phyloP scores from a whole-genome alignment of 2,797 vertebrate species.

The Arvicola amphibius region DNA sequence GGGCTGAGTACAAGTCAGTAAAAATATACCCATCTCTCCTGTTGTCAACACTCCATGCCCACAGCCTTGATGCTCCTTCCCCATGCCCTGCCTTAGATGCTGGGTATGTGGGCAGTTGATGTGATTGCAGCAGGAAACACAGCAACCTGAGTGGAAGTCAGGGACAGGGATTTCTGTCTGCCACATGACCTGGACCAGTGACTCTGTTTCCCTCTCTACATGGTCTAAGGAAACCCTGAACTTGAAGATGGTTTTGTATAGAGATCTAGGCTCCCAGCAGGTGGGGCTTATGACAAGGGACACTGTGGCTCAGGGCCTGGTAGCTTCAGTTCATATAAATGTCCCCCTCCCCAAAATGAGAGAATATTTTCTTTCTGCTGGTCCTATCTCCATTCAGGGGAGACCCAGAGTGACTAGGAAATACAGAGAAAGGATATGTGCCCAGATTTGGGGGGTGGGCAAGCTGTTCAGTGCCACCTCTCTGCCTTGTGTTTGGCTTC shows the following conservation, averaged over 20 bases:
- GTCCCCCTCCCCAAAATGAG: neutral
- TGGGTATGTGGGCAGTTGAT: neutral
- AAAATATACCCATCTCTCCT: neutral
- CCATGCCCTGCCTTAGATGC: neutral
- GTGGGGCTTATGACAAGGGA: neutral
- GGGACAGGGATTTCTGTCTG: neutral
- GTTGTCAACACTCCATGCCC: neutral
- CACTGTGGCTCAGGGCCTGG: neutral
- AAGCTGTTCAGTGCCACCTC: neutral
- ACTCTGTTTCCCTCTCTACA: neutral
- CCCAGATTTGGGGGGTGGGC: neutral
- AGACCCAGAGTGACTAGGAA: neutral
- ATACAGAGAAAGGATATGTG: neutral
- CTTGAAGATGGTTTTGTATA: neutral
- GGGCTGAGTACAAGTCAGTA: neutral
- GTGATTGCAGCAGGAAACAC: neutral
- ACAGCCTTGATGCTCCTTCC: neutral
- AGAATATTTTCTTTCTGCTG: neutral
- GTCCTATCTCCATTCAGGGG: neutral
- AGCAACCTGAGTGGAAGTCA: neutral
- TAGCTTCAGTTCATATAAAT: neutral
- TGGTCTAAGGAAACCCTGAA: slow-evolving; percentile 1
- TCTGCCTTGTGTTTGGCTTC: slow-evolving; percentile 51
- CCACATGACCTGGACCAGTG: neutral
- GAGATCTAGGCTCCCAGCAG: neutral